Evolutionary conservation across 2,113 vertebrate species (phyloP), one percentile per base, ranked within the genome.

Genomic region (Centrocercus urophasianus): DNA sequence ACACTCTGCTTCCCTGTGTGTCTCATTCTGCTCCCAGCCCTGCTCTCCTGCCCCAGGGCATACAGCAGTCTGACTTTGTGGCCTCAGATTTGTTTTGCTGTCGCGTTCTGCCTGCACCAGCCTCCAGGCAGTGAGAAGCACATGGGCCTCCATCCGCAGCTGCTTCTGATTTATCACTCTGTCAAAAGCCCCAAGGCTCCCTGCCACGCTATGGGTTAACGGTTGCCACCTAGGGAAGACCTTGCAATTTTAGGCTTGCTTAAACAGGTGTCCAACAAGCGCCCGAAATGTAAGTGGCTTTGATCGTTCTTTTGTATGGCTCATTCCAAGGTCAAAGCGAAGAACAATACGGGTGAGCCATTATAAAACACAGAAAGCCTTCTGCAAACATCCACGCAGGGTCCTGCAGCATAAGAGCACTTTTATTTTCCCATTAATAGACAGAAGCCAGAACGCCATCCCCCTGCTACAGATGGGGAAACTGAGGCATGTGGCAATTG

Each of bases 301-400:
- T 83, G 75, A 80, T 80, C 88, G 43, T 83, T 54, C 59, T 57
- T 89, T 86, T 48, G 36, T 78, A 81, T 57, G 43, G 69, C 63
- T 91, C 61, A 47, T 69, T 47, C 82, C 93, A 96, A 96, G 95
- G 94, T 96, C 93, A 93, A 77, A 83, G 83, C 60, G 61, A 93
- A 93, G 93, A 94, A 83, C 69, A 91, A 93, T 28, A 86, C 15
- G 48, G 63, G n/a, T 50, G 54, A 89, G 65, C 65, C 83, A 75
- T 54, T 88, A 61, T 83, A 91, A 95, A 91, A 86, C 85, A 92
- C 77, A 77, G 36, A 91, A 91, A 86, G 69, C 69, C 48, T 71
- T 91, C 80, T 91, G 89, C 85, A 93, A 86, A 70, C 65, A 72
- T 67, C 87, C 70, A 85, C 43, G 42, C 43, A 28, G 85, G 73